Evolutionary conservation across 1,140 invertebrate species (phyloP), one percentile per base, ranked within the genome.

Genomic region (Pachypeltis micranthus): DNA sequence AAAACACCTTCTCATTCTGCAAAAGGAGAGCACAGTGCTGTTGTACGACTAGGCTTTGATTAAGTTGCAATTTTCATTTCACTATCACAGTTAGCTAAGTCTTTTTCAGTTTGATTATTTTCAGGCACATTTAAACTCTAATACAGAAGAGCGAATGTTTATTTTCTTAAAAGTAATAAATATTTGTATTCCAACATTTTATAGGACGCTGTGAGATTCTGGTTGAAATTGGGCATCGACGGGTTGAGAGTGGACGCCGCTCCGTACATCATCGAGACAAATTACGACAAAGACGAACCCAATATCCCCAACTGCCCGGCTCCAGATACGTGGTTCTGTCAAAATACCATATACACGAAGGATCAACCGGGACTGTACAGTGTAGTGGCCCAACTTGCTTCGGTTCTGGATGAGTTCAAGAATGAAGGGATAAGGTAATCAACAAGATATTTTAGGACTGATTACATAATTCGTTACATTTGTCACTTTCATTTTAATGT

Each of bases 171-270:
- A 39, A 39, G 31, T 39, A 39, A 39, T 7, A 39, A 39, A 7
- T 39, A 16, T 10, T 7, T 39, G 31, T 10, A 16, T 39, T 39
- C 7, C 7, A 39, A 7, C 7, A 10, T 16, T 39, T 7, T 39
- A 10, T 54, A 79, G n/a, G 72, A 78, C n/a, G 80, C 77, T 2
- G 71, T 81, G 64, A 69, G 63, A 1, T 82, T 80, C 70, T 89
- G 86, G 86, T 63, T 88, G 1, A 74, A 84, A 7, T 75, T 76
- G 66, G 86, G 85, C 1, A 82, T 84, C 0, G 81, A 84, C 68
- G 86, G 86, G 0, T 88, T 88, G 69, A 75, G 85, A 57, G 76
- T 89, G 1, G 81, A 85, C 65, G 82, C 82, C 62, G 72, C 81
- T 4, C 72, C 74, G 29, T 71, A 73, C 55, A 44, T 81, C 55